These are phyloP conservation scores for Stegostoma tigrinum DNA, from an alignment of 2,113 vertebrate genomes.

Conservation along the genomic window DNA sequence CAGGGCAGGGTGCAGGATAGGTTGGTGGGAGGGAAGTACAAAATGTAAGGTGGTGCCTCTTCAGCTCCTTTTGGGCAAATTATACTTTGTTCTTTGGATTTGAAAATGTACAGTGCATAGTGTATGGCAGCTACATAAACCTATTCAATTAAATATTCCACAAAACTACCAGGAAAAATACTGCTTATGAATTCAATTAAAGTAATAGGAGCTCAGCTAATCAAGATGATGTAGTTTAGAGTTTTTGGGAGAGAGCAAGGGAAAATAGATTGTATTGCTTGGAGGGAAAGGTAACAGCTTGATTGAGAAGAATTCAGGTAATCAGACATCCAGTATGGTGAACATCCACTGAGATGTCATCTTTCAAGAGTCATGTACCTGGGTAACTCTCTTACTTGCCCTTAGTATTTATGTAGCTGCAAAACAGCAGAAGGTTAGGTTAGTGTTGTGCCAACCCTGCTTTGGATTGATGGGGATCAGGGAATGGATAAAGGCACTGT, in stretches of 20 bases:
- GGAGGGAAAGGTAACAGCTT: not conserved
- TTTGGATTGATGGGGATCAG: not conserved
- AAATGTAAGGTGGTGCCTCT: not conserved
- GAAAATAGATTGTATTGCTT: not conserved
- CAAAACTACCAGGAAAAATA: not conserved
- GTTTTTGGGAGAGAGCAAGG: too few species aligned
- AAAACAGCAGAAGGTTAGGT: slow-evolving; percentile 22
- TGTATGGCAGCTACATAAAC: not conserved
- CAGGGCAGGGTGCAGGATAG: too few species aligned
- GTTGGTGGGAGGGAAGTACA: not conserved
- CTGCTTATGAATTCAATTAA: not conserved
- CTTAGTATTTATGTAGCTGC: slow-evolving; percentile 17
- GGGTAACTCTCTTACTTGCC: not conserved
- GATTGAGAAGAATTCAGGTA: slow-evolving; percentile 26
- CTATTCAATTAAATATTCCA: not conserved
- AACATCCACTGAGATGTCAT: not conserved
- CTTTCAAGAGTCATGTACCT: not conserved
- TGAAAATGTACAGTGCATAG: not conserved
- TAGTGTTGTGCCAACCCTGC: not conserved
- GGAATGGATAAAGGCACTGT: not conserved
- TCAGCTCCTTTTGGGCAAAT: not conserved
- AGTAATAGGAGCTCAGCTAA: not conserved
- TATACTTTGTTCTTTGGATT: not conserved
- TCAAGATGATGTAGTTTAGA: not conserved
- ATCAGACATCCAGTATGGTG: not conserved